Evolutionary conservation across 2,797 vertebrate genomes (phyloP).

Genomic region (Oreochromis grahami): DNA sequence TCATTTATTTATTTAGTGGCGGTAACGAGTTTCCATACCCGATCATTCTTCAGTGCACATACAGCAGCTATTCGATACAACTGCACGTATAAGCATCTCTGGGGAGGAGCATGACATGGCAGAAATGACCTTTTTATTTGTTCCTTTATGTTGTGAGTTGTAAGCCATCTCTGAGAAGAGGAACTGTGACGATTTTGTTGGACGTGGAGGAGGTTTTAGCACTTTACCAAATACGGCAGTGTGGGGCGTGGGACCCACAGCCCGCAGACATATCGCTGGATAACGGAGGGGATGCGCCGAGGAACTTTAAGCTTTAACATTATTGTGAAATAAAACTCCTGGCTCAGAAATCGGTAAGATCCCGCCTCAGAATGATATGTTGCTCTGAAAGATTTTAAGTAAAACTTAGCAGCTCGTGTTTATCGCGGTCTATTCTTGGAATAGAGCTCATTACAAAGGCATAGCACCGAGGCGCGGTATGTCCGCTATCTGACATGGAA

Average conservation of each 20-base stretch:
- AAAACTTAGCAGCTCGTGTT: fast-evolving
- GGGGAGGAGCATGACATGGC: neutral
- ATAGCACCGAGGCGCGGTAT: constrained; percentile 21
- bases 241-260: constrained; percentile 33
- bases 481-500: constrained; percentile 16
- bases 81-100: neutral
- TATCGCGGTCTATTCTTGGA: neutral
- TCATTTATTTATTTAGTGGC: neutral
- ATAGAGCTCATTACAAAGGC: fast-evolving
- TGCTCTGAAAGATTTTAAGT: fast-evolving
- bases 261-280: neutral
- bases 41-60: neutral
- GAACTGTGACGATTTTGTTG: neutral
- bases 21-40: neutral
- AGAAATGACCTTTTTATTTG: neutral
- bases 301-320: neutral
- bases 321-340: neutral
- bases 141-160: neutral
- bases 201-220: neutral
- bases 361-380: fast-evolving
- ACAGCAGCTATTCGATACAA: fast-evolving
- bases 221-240: constrained; percentile 51
- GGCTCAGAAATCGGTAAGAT: constrained; percentile 35
- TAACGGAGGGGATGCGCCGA: neutral
- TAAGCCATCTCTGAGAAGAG: neutral